Evolutionary conservation across 1,140 invertebrate species (phyloP).

Genomic region (Archegozetes longisetosus): DNA sequence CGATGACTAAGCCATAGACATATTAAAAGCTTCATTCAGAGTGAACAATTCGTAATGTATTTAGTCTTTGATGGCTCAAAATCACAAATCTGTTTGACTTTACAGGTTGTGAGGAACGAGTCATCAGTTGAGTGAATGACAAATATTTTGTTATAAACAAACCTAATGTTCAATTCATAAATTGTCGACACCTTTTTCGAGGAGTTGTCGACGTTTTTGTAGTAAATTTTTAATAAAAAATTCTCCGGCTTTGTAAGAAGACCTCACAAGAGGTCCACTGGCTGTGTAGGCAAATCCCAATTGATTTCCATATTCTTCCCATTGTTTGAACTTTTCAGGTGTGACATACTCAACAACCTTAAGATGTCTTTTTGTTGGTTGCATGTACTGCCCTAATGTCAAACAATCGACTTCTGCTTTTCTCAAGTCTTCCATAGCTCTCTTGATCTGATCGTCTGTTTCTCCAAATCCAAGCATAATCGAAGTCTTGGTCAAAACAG

Average conservation of each 20-base stretch:
- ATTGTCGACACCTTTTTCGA: neutral
- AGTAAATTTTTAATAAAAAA: slow-evolving; percentile 23
- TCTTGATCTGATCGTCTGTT: slow-evolving; percentile 69
- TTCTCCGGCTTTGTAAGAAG: slow-evolving; percentile 90
- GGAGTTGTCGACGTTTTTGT: slow-evolving; percentile 10
- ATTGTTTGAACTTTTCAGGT: slow-evolving; percentile 80
- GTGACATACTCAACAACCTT: slow-evolving; percentile 93
- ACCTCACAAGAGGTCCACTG: slow-evolving; percentile 88
- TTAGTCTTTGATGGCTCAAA: neutral
- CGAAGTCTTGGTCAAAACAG: slow-evolving; percentile 82
- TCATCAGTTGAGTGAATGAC: neutral
- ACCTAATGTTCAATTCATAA: neutral
- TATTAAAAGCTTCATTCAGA: neutral
- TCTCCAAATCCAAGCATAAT: slow-evolving; percentile 97
- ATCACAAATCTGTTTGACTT: neutral
- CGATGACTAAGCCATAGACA: neutral
- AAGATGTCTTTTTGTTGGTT: slow-evolving; percentile 89
- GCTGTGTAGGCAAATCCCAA: slow-evolving; percentile 93
- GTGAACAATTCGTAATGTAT: neutral
- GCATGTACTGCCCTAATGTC: slow-evolving; percentile 98
- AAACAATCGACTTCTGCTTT: slow-evolving; percentile 73
- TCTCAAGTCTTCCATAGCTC: slow-evolving; percentile 68
- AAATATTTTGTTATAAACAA: neutral
- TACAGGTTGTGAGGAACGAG: neutral
- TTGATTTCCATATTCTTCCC: slow-evolving; percentile 66